Percentiles rank a stretch among this genome's conserved stretches.
These are phyloP conservation scores for Erethizon dorsatum DNA, from an alignment of 2,797 vertebrate species.

Conservation along the genomic window DNA sequence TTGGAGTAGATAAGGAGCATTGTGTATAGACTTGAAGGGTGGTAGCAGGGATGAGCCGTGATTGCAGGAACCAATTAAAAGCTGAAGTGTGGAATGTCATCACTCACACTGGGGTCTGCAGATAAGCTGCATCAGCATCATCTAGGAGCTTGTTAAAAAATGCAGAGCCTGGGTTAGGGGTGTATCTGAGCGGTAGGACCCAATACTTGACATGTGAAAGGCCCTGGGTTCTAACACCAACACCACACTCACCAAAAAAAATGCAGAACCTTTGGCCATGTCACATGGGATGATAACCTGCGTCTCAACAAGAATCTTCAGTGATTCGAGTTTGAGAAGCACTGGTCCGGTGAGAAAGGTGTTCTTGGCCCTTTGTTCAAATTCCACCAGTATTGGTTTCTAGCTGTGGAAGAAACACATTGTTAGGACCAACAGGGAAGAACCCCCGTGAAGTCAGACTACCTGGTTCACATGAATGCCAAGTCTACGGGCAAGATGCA, in stretches of 20 bases:
- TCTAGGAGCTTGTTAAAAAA: constrained; percentile 11
- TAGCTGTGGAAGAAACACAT: too few relatives aligned
- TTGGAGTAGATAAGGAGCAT: too few relatives aligned
- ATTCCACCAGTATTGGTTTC: background rate
- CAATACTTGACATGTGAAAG: too few relatives aligned
- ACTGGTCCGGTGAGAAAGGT: background rate
- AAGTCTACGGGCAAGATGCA: background rate
- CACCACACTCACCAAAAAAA: background rate
- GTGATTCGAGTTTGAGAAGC: background rate
- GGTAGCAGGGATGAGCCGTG: background rate
- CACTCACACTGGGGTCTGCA: accelerated
- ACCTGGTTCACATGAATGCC: background rate
- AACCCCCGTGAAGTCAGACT: background rate
- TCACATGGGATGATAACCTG: background rate
- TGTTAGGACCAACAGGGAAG: background rate
- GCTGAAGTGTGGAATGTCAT: background rate
- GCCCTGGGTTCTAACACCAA: background rate
- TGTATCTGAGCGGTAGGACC: background rate
- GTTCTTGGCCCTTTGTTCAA: background rate
- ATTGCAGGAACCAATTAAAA: background rate
- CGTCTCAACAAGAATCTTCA: background rate
- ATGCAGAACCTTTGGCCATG: background rate
- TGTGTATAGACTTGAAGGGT: background rate
- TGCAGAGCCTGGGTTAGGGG: background rate
- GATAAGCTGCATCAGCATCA: background rate